Base-by-base conservation (phyloP, 2,113 vertebrate genomes). In the Dicaeum eximium region DNA sequence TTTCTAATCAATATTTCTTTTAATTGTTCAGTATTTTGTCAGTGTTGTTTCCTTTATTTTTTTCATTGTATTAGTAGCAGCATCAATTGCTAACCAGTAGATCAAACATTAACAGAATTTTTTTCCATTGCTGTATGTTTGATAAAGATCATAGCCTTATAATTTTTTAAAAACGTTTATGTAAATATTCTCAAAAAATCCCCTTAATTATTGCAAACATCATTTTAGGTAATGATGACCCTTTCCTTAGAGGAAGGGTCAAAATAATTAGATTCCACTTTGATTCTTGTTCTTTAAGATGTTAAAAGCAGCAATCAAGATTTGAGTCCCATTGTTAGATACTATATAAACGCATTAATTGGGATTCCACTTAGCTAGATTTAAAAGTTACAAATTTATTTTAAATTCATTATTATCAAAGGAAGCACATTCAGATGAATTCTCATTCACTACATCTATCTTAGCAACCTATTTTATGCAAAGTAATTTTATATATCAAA, bases 361-460 rank as follows among this genome's bases (percentile, higher is more conserved):
- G 5, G 30, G 54, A 92, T 86, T 92, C 40, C 57, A 82, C 37
- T 74, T 81, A 75, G 31, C 17, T 72, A 90, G 88, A 78, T 94
- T 90, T 82, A 93, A 91, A 94, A 84, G 85, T 69, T 80, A 69
- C 45, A 96, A 89, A 81, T 48, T 40, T 82, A 53, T 87, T 89
- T 80, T 81, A 67, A 88, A 94, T 47, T 75, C 70, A 85, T 67
- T 82, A 72, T 9, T 90, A 90, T 69, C 70, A 80, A 87, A 80
- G 66, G 6, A 91, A 31, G 79, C 28, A 75, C 17, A 58, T 66
- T 66, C 33, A 78, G 35, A 73, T 56, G 54, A 83, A 78, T 78
- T 92, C 56, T 70, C 35, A 70, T 73, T 90, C 88, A 62, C 18
- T 48, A 35, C 8, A 57, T 92, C 74, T 65, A 38, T 50, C 35